A percentile compares a stretch with the other conserved stretches of the same genome.
phyloP scores from a whole-genome alignment of 2,888 invertebrate genomes.

The Thysanoteuthis rhombus region DNA sequence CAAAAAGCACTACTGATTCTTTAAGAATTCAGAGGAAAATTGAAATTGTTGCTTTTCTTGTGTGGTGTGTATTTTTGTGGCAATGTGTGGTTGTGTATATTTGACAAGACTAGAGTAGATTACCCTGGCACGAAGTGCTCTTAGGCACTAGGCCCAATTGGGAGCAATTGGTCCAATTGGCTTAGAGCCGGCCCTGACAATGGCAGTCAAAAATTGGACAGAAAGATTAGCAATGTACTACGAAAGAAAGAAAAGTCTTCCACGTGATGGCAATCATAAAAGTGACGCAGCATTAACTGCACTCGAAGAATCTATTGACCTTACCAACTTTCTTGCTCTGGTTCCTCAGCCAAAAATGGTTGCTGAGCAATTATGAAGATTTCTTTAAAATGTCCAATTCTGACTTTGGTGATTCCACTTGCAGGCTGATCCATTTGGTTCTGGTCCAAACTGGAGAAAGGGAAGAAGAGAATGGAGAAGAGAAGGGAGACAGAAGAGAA shows the following conservation, averaged over 20 bases:
- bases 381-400: not conserved
- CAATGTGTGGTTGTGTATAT: too few relatives aligned
- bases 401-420: not conserved
- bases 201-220: not conserved
- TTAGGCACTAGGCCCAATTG: too few relatives aligned
- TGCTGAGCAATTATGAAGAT: not conserved
- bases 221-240: not conserved
- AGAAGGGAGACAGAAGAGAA: too few relatives aligned
- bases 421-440: not conserved
- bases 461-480: too few relatives aligned
- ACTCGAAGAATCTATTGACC: not conserved
- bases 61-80: too few relatives aligned
- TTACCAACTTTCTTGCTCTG: not conserved
- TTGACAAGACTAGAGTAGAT: too few relatives aligned
- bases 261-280: not conserved
- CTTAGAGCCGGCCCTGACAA: too few relatives aligned
- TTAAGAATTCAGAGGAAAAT: too few relatives aligned
- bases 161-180: too few relatives aligned
- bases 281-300: not conserved
- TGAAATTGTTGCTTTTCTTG: too few relatives aligned
- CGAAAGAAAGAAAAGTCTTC: not conserved
- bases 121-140: too few relatives aligned
- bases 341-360: not conserved
- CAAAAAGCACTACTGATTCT: too few relatives aligned
- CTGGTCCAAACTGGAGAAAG: not conserved